Evolutionary conservation across 2,797 vertebrate species (phyloP).

Genomic region (Xiphorhynchus erythropygius): DNA sequence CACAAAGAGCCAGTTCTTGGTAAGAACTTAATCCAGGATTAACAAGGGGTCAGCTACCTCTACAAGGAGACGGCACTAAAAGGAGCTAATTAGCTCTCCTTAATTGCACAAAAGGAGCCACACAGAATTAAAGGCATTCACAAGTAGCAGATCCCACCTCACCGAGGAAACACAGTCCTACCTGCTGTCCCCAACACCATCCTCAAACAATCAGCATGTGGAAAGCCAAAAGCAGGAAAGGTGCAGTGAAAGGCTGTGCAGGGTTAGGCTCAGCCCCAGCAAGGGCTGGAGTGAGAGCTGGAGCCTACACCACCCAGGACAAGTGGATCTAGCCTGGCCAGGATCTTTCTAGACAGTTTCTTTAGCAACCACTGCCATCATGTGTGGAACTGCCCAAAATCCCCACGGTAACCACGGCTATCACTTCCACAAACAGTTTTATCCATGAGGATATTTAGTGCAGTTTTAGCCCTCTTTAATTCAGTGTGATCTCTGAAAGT

Average conservation of each 20-base stretch:
- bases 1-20: constrained; percentile 61
- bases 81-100: constrained; percentile 64
- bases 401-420: not conserved
- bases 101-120: constrained; percentile 41
- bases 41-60: constrained; percentile 74
- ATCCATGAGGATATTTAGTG: not conserved
- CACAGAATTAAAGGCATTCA: constrained; percentile 7
- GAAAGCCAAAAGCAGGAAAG: not conserved
- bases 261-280: not conserved
- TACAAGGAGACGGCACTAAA: constrained; percentile 65
- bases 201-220: not conserved
- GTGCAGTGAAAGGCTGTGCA: not conserved
- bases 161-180: not conserved
- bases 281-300: not conserved
- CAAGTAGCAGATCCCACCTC: not conserved
- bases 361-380: not conserved
- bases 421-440: not conserved
- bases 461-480: not conserved
- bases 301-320: not conserved
- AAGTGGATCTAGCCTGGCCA: not conserved
- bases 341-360: not conserved
- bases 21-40: constrained; percentile 81
- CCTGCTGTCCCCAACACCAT: not conserved
- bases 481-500: not conserved
- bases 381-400: not conserved